Evolutionary conservation across 2,113 vertebrate genomes (phyloP).

Genomic region (Dinomys branickii): DNA sequence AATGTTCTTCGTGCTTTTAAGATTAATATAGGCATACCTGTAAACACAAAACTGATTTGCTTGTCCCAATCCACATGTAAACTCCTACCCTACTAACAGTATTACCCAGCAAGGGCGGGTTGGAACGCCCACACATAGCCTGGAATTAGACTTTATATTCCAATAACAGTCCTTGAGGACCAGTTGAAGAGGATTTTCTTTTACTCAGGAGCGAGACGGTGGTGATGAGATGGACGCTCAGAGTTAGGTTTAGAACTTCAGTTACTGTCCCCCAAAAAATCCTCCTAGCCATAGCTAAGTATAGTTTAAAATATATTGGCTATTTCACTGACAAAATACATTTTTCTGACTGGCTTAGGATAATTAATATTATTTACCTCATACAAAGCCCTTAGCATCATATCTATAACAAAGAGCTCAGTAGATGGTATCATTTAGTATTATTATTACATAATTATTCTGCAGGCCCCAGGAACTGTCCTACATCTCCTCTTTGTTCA

Average conservation of each 20-base stretch:
- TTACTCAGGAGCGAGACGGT: neutral
- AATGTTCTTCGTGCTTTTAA: neutral
- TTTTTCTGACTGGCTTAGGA: conserved; percentile 15
- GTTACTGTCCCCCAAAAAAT: neutral
- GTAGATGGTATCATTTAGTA: neutral
- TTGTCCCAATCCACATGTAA: neutral
- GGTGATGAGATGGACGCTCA: neutral
- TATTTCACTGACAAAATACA: neutral
- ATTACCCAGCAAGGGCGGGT: neutral
- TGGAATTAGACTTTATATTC: neutral
- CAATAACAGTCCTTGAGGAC: neutral
- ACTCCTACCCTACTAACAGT: neutral
- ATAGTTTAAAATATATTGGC: neutral
- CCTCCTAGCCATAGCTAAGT: neutral
- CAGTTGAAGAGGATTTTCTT: neutral
- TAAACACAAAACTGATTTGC: neutral
- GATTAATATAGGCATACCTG: neutral
- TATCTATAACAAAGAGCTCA: neutral
- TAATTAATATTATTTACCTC: neutral
- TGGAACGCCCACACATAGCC: too few relatives aligned
- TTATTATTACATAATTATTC: neutral
- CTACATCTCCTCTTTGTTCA: neutral
- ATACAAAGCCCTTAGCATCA: conserved; percentile 2
- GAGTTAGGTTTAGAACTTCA: neutral
- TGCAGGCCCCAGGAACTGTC: neutral